phyloP scores from a whole-genome alignment of 2,797 vertebrate species.

The Mallotus villosus region DNA sequence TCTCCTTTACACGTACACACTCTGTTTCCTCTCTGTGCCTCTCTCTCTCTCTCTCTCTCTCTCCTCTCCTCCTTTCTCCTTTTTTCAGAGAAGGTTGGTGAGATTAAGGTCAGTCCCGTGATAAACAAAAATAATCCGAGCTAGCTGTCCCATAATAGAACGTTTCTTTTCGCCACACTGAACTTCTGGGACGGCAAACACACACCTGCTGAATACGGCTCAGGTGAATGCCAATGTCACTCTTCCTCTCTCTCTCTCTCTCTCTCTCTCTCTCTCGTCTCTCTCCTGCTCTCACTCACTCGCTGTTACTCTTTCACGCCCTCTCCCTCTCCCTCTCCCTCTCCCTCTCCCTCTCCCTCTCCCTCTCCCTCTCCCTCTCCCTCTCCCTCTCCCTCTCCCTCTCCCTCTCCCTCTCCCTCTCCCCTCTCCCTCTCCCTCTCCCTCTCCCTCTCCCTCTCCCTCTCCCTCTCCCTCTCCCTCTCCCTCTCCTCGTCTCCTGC shows the following conservation, averaged over 20 bases:
- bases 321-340: background rate
- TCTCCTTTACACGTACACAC: too few relatives aligned
- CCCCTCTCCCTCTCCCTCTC: background rate
- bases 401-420: background rate
- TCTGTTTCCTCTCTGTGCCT: slow-evolving; percentile 17
- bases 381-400: background rate
- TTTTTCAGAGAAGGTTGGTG: slow-evolving; percentile 43
- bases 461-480: background rate
- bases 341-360: background rate
- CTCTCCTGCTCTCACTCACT: slow-evolving; percentile 13
- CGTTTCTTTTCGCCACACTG: slow-evolving; percentile 35
- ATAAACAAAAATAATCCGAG: slow-evolving; percentile 49
- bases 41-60: slow-evolving; percentile 8
- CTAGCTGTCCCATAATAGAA: slow-evolving; percentile 54
- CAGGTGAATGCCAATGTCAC: background rate
- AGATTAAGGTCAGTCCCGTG: slow-evolving; percentile 58
- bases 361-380: background rate
- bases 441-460: background rate
- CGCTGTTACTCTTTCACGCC: background rate
- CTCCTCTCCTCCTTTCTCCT: slow-evolving; percentile 11
- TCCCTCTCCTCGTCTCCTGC: background rate
- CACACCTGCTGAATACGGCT: background rate
- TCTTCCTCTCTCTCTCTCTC: background rate
- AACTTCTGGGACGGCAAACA: slow-evolving; percentile 5
- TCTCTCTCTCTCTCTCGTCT: slow-evolving; percentile 9